These are phyloP conservation scores for Hippocampus comes DNA, from an alignment of 2,113 vertebrate genomes.

Conservation along the genomic window DNA sequence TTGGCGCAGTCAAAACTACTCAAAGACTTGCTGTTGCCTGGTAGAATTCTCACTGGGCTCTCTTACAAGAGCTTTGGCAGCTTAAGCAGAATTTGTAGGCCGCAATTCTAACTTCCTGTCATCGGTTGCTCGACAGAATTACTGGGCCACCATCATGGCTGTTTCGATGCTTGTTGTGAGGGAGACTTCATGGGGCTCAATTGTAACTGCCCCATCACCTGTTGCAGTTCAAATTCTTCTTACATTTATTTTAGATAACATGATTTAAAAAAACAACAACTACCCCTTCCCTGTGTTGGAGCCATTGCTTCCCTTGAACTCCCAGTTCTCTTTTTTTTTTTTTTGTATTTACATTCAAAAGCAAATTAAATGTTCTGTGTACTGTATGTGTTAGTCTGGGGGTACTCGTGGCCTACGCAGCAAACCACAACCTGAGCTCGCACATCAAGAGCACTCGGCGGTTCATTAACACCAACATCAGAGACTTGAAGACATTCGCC, in stretches of 20 bases:
- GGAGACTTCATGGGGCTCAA: neutral
- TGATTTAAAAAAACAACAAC: too few species aligned
- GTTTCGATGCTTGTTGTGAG: neutral
- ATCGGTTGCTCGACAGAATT: too few species aligned
- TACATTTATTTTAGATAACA: too few species aligned
- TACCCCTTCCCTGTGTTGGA: too few species aligned
- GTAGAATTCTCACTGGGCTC: too few species aligned
- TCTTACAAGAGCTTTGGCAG: too few species aligned
- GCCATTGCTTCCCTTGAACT: too few species aligned
- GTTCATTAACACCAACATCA: constrained; percentile 86
- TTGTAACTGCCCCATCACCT: neutral
- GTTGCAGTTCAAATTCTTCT: neutral
- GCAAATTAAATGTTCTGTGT: constrained; percentile 3
- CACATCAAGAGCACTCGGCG: constrained; percentile 75
- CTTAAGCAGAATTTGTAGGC: too few species aligned
- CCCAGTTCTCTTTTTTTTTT: neutral
- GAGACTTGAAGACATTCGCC: constrained; percentile 83
- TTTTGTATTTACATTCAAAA: neutral
- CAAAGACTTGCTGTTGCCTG: too few species aligned
- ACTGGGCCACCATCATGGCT: too few species aligned
- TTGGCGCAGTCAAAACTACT: too few species aligned
- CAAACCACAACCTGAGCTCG: constrained; percentile 84
- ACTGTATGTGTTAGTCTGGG: constrained; percentile 75
- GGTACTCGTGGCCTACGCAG: constrained; percentile 79
- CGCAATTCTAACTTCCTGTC: too few species aligned